phyloP scores from a whole-genome alignment of 2,113 vertebrate genomes.

The Garra rufa region DNA sequence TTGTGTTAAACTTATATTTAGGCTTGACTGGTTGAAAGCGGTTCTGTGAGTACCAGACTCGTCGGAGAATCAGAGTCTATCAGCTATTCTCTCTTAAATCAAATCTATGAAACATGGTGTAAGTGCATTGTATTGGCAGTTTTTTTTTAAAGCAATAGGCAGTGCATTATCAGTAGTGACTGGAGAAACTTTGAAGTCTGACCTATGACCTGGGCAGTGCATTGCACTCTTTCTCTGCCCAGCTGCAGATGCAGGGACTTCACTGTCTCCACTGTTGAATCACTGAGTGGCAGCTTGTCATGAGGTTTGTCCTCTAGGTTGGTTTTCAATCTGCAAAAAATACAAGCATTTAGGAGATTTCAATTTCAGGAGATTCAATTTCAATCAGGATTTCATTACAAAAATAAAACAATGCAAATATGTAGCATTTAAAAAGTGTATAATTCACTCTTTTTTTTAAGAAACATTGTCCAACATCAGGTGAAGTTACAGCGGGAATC shows the following conservation, averaged over 20 bases:
- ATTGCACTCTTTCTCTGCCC: slow-evolving; percentile 80
- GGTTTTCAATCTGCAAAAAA: slow-evolving; percentile 65
- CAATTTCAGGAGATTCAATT: too few relatives aligned
- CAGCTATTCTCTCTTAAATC: background rate
- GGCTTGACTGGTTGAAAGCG: background rate
- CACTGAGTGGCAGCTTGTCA: slow-evolving; percentile 26
- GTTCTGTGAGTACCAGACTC: background rate
- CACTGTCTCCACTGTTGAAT: slow-evolving; percentile 70
- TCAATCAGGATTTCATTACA: too few relatives aligned
- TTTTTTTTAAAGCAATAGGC: background rate
- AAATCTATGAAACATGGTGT: background rate
- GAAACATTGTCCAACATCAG: too few relatives aligned
- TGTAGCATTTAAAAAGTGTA: too few relatives aligned
- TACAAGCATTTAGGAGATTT: slow-evolving; percentile 32
- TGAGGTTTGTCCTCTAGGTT: slow-evolving; percentile 54
- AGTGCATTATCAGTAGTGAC: background rate
- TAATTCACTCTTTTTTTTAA: too few relatives aligned
- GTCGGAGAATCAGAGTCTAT: background rate
- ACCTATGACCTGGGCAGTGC: slow-evolving; percentile 87
- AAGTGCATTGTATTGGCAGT: background rate
- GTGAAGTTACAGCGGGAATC: too few relatives aligned
- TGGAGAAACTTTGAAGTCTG: slow-evolving; percentile 32
- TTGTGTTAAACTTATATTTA: background rate
- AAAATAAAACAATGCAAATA: too few relatives aligned
- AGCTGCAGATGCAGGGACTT: slow-evolving; percentile 82